Percentiles rank a stretch among this genome's conserved stretches.
Evolutionary conservation across 2,113 vertebrate genomes (phyloP).

Genomic region (Entelurus aequoreus): DNA sequence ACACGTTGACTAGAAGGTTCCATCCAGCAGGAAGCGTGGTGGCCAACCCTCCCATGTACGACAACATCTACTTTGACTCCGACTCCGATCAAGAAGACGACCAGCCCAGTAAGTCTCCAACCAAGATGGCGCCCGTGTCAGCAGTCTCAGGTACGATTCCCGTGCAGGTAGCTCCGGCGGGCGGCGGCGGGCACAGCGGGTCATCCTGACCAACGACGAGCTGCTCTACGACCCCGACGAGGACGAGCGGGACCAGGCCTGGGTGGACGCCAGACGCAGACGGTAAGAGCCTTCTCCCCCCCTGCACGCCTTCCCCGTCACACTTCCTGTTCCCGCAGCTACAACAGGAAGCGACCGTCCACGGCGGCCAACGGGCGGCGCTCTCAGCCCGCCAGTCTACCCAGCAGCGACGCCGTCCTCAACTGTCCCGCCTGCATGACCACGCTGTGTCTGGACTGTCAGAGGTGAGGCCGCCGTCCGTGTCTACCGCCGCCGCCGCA

Average conservation of each 20-base stretch:
- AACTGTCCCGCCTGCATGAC: conserved; percentile 98
- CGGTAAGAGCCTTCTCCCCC: conserved; percentile 52
- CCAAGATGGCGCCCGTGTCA: neutral
- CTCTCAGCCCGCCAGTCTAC: conserved; percentile 45
- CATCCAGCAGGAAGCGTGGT: neutral
- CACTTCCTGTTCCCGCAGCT: conserved; percentile 59
- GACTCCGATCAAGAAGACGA: conserved; percentile 81
- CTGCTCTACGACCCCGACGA: conserved; percentile 91
- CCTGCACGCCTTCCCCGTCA: neutral
- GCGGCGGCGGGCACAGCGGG: conserved; percentile 68
- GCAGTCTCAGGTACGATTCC: neutral
- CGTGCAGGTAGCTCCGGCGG: conserved; percentile 60
- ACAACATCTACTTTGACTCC: conserved; percentile 91
- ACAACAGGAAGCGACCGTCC: conserved; percentile 56
- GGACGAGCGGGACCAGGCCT: conserved; percentile 89
- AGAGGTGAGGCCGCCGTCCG: conserved; percentile 73
- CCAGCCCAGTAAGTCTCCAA: conserved; percentile 34
- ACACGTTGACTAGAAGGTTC: neutral
- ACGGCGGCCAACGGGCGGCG: conserved; percentile 9
- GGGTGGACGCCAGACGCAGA: conserved; percentile 85
- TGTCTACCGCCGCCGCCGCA: too few species aligned
- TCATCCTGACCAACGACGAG: conserved; percentile 85
- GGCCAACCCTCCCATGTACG: conserved; percentile 68
- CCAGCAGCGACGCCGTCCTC: conserved; percentile 88
- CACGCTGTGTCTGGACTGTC: conserved; percentile 92